These are phyloP conservation scores for Copidosoma floridanum DNA, from an alignment of 1,140 invertebrate species.

Conservation along the genomic window DNA sequence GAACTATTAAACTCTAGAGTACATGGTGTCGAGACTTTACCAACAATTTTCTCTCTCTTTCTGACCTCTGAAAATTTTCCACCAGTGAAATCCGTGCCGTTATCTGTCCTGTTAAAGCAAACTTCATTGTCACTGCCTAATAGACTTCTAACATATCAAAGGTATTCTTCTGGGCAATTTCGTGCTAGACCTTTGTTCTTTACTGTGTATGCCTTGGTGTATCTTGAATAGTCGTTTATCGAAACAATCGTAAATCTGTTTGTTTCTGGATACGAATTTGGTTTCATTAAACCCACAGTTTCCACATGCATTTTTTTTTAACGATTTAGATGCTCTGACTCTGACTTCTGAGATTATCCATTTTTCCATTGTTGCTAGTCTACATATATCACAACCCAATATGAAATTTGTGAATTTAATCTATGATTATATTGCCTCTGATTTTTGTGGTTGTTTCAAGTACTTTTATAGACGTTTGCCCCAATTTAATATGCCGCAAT, in stretches of 20 bases:
- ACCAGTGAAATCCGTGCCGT: constrained; percentile 14
- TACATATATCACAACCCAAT: constrained; percentile 27
- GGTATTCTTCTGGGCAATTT: too few relatives aligned
- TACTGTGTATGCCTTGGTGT: too few relatives aligned
- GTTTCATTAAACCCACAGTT: too few relatives aligned
- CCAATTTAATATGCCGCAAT: constrained; percentile 21
- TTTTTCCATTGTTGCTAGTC: constrained; percentile 29
- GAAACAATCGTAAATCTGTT: too few relatives aligned
- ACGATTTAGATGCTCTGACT: constrained; percentile 17
- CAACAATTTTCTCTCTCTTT: constrained; percentile 17
- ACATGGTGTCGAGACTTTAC: too few relatives aligned
- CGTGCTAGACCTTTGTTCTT: too few relatives aligned
- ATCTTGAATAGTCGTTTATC: too few relatives aligned
- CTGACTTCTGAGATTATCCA: constrained; percentile 21
- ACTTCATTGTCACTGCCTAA: constrained; percentile 17
- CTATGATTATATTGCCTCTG: constrained; percentile 3
- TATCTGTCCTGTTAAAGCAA: constrained; percentile 21
- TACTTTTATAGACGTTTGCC: constrained; percentile 12
- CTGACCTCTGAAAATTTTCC: constrained; percentile 11
- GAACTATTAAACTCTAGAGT: too few relatives aligned
- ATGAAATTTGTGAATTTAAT: constrained; percentile 12
- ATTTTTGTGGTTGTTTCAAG: constrained; percentile 3
- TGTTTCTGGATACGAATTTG: too few relatives aligned
- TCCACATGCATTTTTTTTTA: constrained; percentile 25
- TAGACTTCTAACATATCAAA: too few relatives aligned